Base-by-base conservation (phyloP, 2,888 invertebrate genomes). In the Leptinotarsa haldemani region DNA sequence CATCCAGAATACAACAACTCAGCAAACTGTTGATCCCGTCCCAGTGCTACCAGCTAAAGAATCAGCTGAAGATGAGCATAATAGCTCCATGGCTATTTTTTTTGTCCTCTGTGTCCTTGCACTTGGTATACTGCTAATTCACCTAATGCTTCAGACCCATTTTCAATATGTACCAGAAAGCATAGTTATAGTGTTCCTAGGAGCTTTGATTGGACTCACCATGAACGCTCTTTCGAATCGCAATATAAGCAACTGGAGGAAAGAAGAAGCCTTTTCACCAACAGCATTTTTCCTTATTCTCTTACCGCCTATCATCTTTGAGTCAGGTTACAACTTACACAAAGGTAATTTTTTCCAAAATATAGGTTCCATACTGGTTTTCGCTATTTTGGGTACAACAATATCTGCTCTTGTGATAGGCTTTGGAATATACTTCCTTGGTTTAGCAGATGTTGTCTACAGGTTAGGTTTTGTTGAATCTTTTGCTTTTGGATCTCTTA, bases 401-500 rank as follows among this genome's bases (percentile, higher is more conserved):
- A 97, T 99, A 84, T 99, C 98, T 12, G 98, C 99, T 2, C 92
- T 99, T 86, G 94, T 99, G 16, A 97, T 99, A 81, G 99, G 99
- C 46, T 95, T 97, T 78, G 98, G 98, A 5, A 93, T 99, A 80
- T 99, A 98, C 87, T 90, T 99, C 50, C 88, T 99, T 65, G 99
- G 99, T 1, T 88, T 97, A 86, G 98, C 95, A 0, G 93, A 95
- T 84, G 95, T 96, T 12, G 97, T 97, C 0, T 99, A 98, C 86
- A 92, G 93, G 86, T 90, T 99, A 73, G 95, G 94, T 86, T 96
- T 98, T 88, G 95, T 98, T 9, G 98, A 99, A 88, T 98, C 98
- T 71, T 99, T 99, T 90, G 99, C 99, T 1, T 99, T 99, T 89
- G 99, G 99, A 9, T 97, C 98, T 0, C 88, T 98, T 75, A 98